These are phyloP conservation scores for Pteropus rufus DNA, from an alignment of 2,797 vertebrate species.

Conservation along the genomic window DNA sequence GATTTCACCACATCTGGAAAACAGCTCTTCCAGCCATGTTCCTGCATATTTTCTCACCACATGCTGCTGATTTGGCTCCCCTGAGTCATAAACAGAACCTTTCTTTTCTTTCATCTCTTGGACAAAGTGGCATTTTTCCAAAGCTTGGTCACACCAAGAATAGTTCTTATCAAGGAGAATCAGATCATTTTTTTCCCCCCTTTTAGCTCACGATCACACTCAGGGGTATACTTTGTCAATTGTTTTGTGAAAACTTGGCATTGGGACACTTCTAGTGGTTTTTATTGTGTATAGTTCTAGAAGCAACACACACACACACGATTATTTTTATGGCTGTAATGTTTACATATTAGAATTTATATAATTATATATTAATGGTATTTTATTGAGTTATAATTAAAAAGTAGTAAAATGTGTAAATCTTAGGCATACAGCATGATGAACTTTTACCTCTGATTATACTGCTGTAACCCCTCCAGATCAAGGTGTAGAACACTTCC, in stretches of 20 bases:
- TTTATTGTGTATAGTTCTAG: not conserved
- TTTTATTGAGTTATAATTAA: not conserved
- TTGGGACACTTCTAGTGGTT: not conserved
- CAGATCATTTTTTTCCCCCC: not conserved
- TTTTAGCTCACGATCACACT: not conserved
- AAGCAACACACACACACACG: not conserved
- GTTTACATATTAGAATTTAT: not conserved
- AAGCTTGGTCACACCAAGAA: not conserved
- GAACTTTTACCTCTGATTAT: not conserved
- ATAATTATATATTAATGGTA: not conserved
- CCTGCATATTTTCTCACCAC: not conserved
- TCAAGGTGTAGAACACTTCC: not conserved
- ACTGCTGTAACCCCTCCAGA: not conserved
- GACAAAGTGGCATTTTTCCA: not conserved
- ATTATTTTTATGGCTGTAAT: not conserved
- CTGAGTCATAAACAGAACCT: not conserved
- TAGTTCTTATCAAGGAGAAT: not conserved
- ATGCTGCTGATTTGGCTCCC: not conserved
- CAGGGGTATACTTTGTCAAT: not conserved
- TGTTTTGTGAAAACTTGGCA: conserved; percentile 42
- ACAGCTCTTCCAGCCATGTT: fast-evolving
- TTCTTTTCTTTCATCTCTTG: not conserved
- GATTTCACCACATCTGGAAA: not conserved
- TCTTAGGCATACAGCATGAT: not conserved
- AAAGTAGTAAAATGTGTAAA: not conserved